Percentiles rank a stretch among this genome's conserved stretches.
phyloP scores from a whole-genome alignment of 2,113 vertebrate genomes.

The Mionectes macconnelli region DNA sequence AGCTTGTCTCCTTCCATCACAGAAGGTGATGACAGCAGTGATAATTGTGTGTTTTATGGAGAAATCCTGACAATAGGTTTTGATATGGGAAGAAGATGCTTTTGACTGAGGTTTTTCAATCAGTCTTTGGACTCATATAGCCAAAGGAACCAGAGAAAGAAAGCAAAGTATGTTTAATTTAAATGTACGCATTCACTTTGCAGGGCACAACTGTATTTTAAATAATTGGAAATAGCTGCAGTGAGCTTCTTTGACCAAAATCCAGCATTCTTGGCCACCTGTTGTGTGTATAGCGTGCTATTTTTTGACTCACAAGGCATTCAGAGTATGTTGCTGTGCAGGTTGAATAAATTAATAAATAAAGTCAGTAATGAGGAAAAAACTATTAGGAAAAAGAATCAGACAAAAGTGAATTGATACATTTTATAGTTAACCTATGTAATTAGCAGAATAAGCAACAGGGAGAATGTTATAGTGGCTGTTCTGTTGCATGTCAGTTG shows the following conservation, averaged over 20 bases:
- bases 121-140: background rate
- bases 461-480: background rate
- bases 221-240: background rate
- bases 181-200: background rate
- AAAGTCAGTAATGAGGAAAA: background rate
- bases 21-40: background rate
- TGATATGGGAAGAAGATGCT: background rate
- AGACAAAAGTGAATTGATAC: background rate
- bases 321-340: background rate
- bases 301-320: background rate
- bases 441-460: background rate
- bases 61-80: background rate
- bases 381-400: background rate
- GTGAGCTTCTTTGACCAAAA: background rate
- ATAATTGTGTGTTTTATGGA: background rate
- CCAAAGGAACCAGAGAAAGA: background rate
- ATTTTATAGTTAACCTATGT: background rate
- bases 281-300: background rate
- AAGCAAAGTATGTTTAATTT: background rate
- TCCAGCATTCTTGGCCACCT: background rate
- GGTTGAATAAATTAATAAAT: background rate
- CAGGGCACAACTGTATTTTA: background rate
- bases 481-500: background rate
- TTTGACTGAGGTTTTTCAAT: background rate
- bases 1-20: background rate